These are phyloP conservation scores for Plumapathes pennacea DNA, from an alignment of 92 coral and sea anemone genomes.

Conservation along the genomic window DNA sequence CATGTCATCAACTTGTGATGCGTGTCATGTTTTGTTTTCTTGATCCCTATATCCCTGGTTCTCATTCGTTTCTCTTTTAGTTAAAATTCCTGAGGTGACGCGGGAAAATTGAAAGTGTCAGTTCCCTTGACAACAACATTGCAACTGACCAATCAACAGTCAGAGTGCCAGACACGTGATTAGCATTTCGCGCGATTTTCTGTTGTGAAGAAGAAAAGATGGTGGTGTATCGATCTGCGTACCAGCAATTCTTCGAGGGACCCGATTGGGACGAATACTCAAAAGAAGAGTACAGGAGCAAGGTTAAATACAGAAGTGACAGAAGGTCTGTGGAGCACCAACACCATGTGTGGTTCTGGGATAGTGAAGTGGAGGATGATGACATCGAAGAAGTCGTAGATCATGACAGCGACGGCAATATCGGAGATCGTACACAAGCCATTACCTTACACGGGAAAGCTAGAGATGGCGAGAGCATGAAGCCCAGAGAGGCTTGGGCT, in stretches of 20 bases:
- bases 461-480: slow-evolving; percentile 13
- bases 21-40: no score
- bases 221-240: slow-evolving; percentile 87
- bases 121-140: slow-evolving; percentile 72
- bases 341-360: slow-evolving; percentile 94
- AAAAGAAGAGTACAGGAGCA: slow-evolving; percentile 70
- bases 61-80: no score
- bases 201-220: slow-evolving; percentile 54
- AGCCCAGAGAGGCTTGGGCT: slow-evolving; percentile 56
- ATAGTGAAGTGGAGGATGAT: slow-evolving; percentile 70
- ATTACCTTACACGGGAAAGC: slow-evolving; percentile 15
- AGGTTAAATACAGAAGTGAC: slow-evolving; percentile 78
- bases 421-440: slow-evolving; percentile 9
- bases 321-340: slow-evolving; percentile 92
- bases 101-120: slow-evolving; percentile 57
- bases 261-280: slow-evolving; percentile 92
- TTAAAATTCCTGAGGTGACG: no score
- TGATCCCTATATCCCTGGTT: no score
- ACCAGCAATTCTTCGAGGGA: slow-evolving; percentile 60
- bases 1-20: no score
- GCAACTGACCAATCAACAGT: slow-evolving; percentile 41
- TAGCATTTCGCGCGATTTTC: no score
- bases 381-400: slow-evolving; percentile 63
- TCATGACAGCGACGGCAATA: slow-evolving; percentile 23
- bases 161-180: neutral